These are phyloP conservation scores for Drosophila micromelanica DNA, from an alignment of 1,140 invertebrate genomes.

Conservation along the genomic window DNA sequence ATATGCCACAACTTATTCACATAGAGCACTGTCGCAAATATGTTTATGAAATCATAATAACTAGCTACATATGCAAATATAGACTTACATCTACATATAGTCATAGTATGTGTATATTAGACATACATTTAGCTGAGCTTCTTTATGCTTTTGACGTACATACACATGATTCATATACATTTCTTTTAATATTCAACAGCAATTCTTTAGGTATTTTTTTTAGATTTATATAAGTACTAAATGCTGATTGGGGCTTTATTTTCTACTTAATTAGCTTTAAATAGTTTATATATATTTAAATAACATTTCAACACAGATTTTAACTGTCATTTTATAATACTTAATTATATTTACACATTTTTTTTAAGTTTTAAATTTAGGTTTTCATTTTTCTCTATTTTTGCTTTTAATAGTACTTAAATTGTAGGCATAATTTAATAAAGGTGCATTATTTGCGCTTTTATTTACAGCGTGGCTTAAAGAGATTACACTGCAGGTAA, in stretches of 20 bases:
- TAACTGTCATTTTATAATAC: conserved; percentile 48
- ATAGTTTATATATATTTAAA: conserved; percentile 58
- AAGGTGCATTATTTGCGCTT: conserved; percentile 26
- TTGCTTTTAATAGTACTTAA: conserved; percentile 4
- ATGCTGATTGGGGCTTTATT: conserved; percentile 20
- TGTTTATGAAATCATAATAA: conserved; percentile 48
- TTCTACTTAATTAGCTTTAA: conserved; percentile 38
- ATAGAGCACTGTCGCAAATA: conserved; percentile 48
- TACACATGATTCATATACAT: conserved; percentile 15
- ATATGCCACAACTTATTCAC: conserved; percentile 66
- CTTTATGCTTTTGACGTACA: conserved; percentile 51
- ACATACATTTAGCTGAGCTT: conserved; percentile 55
- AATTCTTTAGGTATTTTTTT: conserved; percentile 32
- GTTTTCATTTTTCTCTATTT: conserved; percentile 1
- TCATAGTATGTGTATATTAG: conserved; percentile 10
- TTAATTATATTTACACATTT: conserved; percentile 63
- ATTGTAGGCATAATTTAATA: background rate
- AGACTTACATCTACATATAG: background rate
- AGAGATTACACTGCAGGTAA: conserved; percentile 7
- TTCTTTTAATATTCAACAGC: conserved; percentile 43
- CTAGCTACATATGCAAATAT: conserved; percentile 26
- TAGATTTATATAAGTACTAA: conserved; percentile 25
- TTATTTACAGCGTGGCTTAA: conserved; percentile 49
- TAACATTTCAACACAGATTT: conserved; percentile 69
- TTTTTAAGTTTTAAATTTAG: conserved; percentile 16